Evolutionary conservation across 2,797 vertebrate genomes (phyloP).

Genomic region (Momotus momota): DNA sequence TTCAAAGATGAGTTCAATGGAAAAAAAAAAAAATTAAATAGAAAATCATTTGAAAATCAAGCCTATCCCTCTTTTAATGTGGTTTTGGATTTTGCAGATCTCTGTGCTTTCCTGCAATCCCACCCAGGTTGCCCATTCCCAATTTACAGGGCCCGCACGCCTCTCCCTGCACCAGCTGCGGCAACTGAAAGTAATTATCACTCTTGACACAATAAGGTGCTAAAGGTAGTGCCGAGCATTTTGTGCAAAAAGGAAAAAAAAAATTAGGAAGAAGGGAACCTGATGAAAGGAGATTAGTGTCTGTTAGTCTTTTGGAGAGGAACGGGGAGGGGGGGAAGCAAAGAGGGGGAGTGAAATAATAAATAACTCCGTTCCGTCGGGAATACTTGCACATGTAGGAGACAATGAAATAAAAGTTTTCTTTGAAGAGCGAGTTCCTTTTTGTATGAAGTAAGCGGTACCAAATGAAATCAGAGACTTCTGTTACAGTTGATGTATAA

Average conservation of each 20-base stretch:
- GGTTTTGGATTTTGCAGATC: background rate
- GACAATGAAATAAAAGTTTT: slow-evolving; percentile 71
- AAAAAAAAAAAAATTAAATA: background rate
- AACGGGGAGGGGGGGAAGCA: background rate
- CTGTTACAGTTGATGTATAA: slow-evolving; percentile 45
- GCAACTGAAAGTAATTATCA: slow-evolving; percentile 71
- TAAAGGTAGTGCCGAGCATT: slow-evolving; percentile 55
- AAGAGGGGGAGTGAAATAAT: slow-evolving; percentile 48
- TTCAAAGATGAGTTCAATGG: background rate
- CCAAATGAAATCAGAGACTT: slow-evolving; percentile 55
- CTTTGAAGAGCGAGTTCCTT: slow-evolving; percentile 66
- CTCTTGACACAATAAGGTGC: slow-evolving; percentile 61
- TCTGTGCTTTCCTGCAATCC: slow-evolving; percentile 42
- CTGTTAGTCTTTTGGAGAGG: slow-evolving; percentile 74
- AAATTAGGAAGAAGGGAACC: slow-evolving; percentile 56
- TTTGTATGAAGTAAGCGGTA: slow-evolving; percentile 55
- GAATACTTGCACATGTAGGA: slow-evolving; percentile 55
- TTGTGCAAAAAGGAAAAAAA: slow-evolving; percentile 25
- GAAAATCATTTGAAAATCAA: background rate
- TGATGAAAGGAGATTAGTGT: slow-evolving; percentile 68
- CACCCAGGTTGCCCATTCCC: slow-evolving; percentile 52
- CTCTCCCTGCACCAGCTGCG: slow-evolving; percentile 52
- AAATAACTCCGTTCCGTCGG: slow-evolving; percentile 42
- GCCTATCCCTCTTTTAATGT: background rate
- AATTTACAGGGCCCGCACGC: slow-evolving; percentile 46